Percentiles rank a stretch among this genome's conserved stretches.
Conservation (phyloP, 2,113 vertebrate species). For the Megaleporinus macrocephalus region DNA sequence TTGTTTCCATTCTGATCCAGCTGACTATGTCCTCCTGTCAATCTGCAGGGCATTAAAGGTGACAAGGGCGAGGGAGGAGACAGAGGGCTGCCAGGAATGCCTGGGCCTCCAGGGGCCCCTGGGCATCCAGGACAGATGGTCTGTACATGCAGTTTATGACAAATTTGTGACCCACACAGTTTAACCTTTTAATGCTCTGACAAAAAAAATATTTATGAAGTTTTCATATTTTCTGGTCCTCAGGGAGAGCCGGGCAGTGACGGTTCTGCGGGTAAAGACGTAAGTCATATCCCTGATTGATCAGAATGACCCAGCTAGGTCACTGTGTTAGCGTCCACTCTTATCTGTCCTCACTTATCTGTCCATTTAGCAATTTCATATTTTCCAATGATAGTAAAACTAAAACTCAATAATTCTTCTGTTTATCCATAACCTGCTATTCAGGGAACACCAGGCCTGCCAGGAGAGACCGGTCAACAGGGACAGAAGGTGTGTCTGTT, state of each 20-base stretch:
- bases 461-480: slow-evolving; percentile 77
- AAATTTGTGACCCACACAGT: neutral
- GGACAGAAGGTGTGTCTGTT: slow-evolving; percentile 86
- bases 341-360: neutral
- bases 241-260: slow-evolving; percentile 91
- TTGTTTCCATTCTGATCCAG: neutral
- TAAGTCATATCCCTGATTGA: slow-evolving; percentile 63
- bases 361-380: too few species aligned
- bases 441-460: slow-evolving; percentile 84
- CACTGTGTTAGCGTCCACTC: too few species aligned
- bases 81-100: slow-evolving; percentile 85
- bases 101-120: slow-evolving; percentile 84
- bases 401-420: neutral
- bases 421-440: neutral
- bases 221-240: slow-evolving; percentile 17
- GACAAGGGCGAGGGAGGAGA: slow-evolving; percentile 88
- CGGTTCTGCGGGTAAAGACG: slow-evolving; percentile 87
- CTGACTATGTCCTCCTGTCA: slow-evolving; percentile 9
- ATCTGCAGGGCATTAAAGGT: slow-evolving; percentile 86
- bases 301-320: neutral
- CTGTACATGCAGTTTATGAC: slow-evolving; percentile 56
- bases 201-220: neutral
- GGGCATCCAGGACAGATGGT: slow-evolving; percentile 90
- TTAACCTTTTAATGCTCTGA: neutral
- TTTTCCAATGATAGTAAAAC: too few species aligned